A percentile compares a stretch with the other conserved stretches of the same genome.
phyloP scores from a whole-genome alignment of 53 echinoderm and acorn worm genomes.

The Apostichopus leukothele region DNA sequence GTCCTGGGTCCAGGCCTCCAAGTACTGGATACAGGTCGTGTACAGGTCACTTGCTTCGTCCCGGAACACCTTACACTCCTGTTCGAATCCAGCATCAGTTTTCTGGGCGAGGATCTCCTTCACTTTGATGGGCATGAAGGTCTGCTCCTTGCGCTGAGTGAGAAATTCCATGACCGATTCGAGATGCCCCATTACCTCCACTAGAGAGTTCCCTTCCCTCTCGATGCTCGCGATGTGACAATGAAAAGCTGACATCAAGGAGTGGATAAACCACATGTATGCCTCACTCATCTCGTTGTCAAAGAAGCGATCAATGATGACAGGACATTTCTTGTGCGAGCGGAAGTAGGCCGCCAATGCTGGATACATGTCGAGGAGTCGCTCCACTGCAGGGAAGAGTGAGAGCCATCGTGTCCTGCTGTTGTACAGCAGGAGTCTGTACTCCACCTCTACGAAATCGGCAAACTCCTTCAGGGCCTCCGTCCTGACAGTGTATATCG shows the following conservation, averaged over 20 bases:
- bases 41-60: neutral
- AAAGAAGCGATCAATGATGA: neutral
- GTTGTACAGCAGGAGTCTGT: constrained; percentile 7
- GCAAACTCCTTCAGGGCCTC: constrained; percentile 24
- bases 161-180: neutral
- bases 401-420: constrained; percentile 21
- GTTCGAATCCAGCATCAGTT: neutral
- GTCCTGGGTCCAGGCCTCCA: constrained; percentile 9
- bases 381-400: constrained; percentile 14
- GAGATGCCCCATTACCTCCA: constrained; percentile 14
- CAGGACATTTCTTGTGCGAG: neutral
- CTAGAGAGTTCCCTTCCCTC: constrained; percentile 20
- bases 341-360: constrained; percentile 10
- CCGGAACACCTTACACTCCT: neutral
- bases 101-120: constrained; percentile 18
- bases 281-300: constrained; percentile 12
- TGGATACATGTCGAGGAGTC: constrained; percentile 12
- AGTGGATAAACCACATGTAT: constrained; percentile 22
- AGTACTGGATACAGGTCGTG: constrained; percentile 3
- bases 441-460: neutral
- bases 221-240: constrained; percentile 24
- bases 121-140: constrained; percentile 34
- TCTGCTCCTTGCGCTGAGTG: neutral
- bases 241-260: constrained; percentile 16
- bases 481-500: constrained; percentile 3